phyloP scores from a whole-genome alignment of 2,888 invertebrate genomes.

The Melanchra persicariae region DNA sequence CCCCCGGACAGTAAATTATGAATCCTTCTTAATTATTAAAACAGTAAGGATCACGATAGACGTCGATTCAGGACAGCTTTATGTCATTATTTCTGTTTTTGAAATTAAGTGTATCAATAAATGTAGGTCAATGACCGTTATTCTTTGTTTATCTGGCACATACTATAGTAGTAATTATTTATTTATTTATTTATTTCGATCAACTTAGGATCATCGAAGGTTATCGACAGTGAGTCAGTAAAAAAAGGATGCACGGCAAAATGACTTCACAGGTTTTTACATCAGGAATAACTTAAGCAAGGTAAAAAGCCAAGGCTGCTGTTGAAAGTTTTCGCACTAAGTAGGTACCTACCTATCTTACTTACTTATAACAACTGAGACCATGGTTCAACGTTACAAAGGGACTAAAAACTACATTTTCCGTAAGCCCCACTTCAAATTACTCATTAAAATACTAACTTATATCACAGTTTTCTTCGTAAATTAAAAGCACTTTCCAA shows the following conservation, averaged over 20 bases:
- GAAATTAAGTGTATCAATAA: too few relatives aligned
- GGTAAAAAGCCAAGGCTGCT: background rate
- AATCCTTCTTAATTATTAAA: too few relatives aligned
- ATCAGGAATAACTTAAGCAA: background rate
- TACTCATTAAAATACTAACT: slow-evolving; percentile 1
- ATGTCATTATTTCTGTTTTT: too few relatives aligned
- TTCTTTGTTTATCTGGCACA: too few relatives aligned
- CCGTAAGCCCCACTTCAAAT: background rate
- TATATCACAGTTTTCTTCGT: slow-evolving; percentile 16
- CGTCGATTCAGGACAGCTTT: too few relatives aligned
- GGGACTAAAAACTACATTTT: slow-evolving; percentile 2
- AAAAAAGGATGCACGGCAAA: slow-evolving; percentile 4
- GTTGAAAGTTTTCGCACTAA: background rate
- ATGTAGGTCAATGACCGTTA: too few relatives aligned
- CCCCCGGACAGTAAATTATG: too few relatives aligned
- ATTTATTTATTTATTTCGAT: too few relatives aligned
- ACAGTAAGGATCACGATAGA: too few relatives aligned
- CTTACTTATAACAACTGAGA: background rate
- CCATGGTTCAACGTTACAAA: background rate
- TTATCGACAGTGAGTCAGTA: slow-evolving; percentile 14
- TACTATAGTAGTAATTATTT: too few relatives aligned
- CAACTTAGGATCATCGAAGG: too few relatives aligned
- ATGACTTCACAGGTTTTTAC: slow-evolving; percentile 10
- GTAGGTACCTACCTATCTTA: too few relatives aligned
- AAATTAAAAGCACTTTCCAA: slow-evolving; percentile 48